Evolutionary conservation across 1,140 invertebrate genomes (phyloP), one percentile per base, ranked within the genome.

Genomic region (Aleiodes sp.): DNA sequence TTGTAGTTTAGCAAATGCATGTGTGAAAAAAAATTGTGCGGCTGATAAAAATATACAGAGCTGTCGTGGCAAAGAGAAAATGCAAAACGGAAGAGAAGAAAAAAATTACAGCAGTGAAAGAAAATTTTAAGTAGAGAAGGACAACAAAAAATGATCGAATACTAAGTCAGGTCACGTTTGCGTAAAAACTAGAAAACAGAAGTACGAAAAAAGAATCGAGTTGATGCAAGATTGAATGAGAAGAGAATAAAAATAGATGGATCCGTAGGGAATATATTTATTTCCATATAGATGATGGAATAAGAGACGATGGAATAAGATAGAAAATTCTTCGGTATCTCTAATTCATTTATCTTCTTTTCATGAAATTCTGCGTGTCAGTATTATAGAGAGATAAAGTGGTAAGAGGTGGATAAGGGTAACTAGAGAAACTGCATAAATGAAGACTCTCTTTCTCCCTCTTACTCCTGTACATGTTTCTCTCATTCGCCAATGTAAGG

Each of bases 371-470:
- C 26, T 43, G 39, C 12, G 57, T 16, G 46, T 37, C 12, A 26
- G 21, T 12, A 33, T 52, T 35, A 64, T 64, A 29, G 26, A 29
- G 28, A 52, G 16, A 16, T 16, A 2, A 16, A 24, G 46, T 52
- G 46, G 46, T 52, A 21, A 52, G 33, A 28, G 61, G 10, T 46
- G 28, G 39, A 59, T 60, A 19, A 43, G 35, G 41, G 46, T 61
- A 65, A 70, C 31, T 35, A 65, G 62, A 43, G 26, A 41, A 65
- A 26, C 14, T 65, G 64, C 39, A 59, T 68, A 68, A 70, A 70
- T 70, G 52, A 70, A 59, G 52, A 43, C 12, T 21, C 10, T 12
- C 46, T 21, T 28, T 4, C 46, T 59, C 26, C 46, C 19, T 52
- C 46, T 52, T 16, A 24, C 46, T 52, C 16, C 10, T 6, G 21